Evolutionary conservation across 2,888 invertebrate species (phyloP).

Genomic region (Caenorhabditis wallacei): DNA sequence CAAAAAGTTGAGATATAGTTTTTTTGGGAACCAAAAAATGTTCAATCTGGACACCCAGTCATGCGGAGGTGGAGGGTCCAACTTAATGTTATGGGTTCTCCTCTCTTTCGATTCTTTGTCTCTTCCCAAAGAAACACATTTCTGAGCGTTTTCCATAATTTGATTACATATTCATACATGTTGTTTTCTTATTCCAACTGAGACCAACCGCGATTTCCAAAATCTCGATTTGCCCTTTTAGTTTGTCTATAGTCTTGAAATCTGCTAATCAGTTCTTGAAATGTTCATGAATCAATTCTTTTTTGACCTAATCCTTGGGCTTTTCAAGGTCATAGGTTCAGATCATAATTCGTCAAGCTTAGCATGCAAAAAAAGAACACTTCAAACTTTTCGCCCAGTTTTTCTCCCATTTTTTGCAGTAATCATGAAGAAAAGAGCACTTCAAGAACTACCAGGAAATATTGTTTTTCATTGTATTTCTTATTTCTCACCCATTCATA

Average conservation of each 20-base stretch:
- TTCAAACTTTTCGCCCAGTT: slow-evolving; percentile 44
- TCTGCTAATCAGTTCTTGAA: not conserved
- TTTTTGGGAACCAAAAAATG: not conserved
- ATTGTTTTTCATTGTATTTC: not conserved
- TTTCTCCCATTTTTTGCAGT: slow-evolving; percentile 17
- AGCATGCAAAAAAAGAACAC: slow-evolving; percentile 57
- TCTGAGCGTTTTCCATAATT: slow-evolving; percentile 62
- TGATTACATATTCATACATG: slow-evolving; percentile 63
- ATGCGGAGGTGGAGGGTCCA: slow-evolving; percentile 41
- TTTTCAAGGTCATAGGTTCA: slow-evolving; percentile 41
- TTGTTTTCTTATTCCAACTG: slow-evolving; percentile 68
- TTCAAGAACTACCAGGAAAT: slow-evolving; percentile 15
- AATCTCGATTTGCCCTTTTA: slow-evolving; percentile 61
- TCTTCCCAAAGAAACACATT: slow-evolving; percentile 41
- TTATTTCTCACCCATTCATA: not conserved
- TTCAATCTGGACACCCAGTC: slow-evolving; percentile 34
- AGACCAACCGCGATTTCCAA: slow-evolving; percentile 57
- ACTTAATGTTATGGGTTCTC: slow-evolving; percentile 65
- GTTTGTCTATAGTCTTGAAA: slow-evolving; percentile 17
- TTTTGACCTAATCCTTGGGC: slow-evolving; percentile 33
- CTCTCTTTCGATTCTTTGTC: slow-evolving; percentile 31
- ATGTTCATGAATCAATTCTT: slow-evolving; percentile 24
- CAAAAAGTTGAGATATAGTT: not conserved
- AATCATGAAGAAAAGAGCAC: slow-evolving; percentile 24
- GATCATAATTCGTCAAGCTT: slow-evolving; percentile 28